Evolutionary conservation across 2,888 invertebrate genomes (phyloP), one percentile per base, ranked within the genome.

Genomic region (Gerris lacustris): DNA sequence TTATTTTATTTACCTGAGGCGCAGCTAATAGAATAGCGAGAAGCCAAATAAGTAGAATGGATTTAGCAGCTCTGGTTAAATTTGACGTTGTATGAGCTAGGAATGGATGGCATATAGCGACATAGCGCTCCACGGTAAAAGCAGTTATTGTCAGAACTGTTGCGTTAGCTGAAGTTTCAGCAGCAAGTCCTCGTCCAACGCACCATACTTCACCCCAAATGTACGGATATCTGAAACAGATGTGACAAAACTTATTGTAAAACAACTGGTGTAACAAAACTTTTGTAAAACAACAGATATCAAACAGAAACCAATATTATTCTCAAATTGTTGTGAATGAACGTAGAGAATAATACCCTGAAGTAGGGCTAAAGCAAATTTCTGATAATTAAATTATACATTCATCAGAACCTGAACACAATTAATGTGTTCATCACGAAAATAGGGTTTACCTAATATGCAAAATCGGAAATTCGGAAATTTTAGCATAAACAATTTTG

Each of bases 101-200:
- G 77, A 89, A 86, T 0, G 88, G 88, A 78, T 91, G 88, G 78
- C 92, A 92, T 76, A 93, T 92, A 6, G 92, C 92, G 62, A 92
- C 87, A 79, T 92, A 95, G 73, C 94, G 83, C 79, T 94, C 94
- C 63, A 90, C 86, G 0, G 93, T 94, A 80, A 94, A 94, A 17
- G 92, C 86, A 0, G 92, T 91, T 74, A 94, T 93, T 1, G 88
- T 90, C 67, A 89, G 79, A 0, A 90, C 88, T 6, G 89, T 89
- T 0, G 91, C 91, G 78, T 90, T 90, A 0, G 89, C 88, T 0
- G 89, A 88, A 0, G 90, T 90, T 79, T 94, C 94, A 0, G 92
- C 89, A 1, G 91, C 85, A 67, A 92, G 81, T 0, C 90, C 91
- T 62, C 91, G 85, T 5, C 90, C 81, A 44, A 91, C 84, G 80